These are phyloP conservation scores for Coturnix japonica DNA, from an alignment of 2,113 vertebrate species.

Conservation along the genomic window DNA sequence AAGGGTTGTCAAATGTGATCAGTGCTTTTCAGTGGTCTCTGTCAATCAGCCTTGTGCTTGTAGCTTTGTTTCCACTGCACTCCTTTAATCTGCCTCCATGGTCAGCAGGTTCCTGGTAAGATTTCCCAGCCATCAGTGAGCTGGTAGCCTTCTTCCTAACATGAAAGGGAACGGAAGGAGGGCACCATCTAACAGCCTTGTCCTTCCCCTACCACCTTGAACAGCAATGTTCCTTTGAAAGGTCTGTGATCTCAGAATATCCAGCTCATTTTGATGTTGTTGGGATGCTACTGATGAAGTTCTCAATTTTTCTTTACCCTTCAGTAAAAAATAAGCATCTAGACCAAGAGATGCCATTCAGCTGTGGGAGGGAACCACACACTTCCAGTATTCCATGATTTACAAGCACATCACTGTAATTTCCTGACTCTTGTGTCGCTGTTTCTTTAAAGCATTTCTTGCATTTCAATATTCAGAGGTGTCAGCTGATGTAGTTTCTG, in stretches of 20 bases:
- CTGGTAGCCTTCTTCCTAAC: not conserved
- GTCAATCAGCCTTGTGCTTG: not conserved
- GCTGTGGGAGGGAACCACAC: not conserved
- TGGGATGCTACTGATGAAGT: not conserved
- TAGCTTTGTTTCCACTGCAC: not conserved
- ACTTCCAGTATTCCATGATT: not conserved
- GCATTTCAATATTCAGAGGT: not conserved
- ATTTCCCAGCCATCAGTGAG: not conserved
- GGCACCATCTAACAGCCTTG: not conserved
- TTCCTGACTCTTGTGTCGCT: not conserved
- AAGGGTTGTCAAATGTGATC: not conserved
- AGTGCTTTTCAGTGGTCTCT: not conserved
- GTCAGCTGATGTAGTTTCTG: not conserved
- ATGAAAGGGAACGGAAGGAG: not conserved
- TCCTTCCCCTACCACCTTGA: not conserved
- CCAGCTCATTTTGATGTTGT: not conserved
- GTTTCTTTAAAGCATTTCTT: not conserved
- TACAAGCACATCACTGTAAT: not conserved
- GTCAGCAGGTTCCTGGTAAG: not conserved
- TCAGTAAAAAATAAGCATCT: not conserved
- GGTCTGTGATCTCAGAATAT: not conserved
- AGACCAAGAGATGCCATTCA: not conserved
- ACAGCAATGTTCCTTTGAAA: too few species aligned
- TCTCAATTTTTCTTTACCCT: not conserved
- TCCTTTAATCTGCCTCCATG: not conserved